Evolutionary conservation across 2,113 vertebrate species (phyloP), one percentile per base, ranked within the genome.

Genomic region (Turdus rufiventris): DNA sequence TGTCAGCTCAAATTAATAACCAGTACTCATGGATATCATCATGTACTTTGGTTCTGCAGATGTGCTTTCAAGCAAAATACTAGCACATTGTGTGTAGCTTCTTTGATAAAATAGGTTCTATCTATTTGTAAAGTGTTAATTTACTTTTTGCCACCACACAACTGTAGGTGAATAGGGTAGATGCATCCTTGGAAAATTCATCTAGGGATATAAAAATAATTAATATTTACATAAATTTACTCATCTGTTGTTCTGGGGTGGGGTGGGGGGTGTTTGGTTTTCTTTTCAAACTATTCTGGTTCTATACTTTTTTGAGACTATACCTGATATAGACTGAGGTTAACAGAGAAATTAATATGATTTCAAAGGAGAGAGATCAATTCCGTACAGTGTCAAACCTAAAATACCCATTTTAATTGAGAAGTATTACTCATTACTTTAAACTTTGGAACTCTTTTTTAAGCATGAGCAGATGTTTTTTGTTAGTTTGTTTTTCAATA

Each of bases 291-390:
- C 5, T 67, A 1, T 45, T 83, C 23, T 65, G 19, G 3, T 72
- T 84, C 8, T 89, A 12, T 57, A 23, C 3, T 54, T 76, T 12
- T 28, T 65, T 47, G 56, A 73, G 18, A 18, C 26, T 71, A 16
- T 0, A 31, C 8, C 3, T 5, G 1, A 9, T 33, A n/a, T 2
- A 62, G 47, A 19, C 33, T 17, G 12, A 81, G 34, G 24, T 57
- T 40, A 92, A 42, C 18, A 86, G 60, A 77, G 53, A 84, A 54
- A 89, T 43, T 60, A 0, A 36, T 17, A 38, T 40, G 0, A 66
- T 76, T 92, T 89, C 13, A 91, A 1, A 42, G 6, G 18, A 42
- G 8, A 74, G 57, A 57, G 12, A 77, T 70, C 7, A 74, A 47
- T 66, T 74, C 38, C 12, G 63, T 63, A 58, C 6, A 36, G 2